phyloP scores from a whole-genome alignment of 2,113 vertebrate genomes.

The Trichechus manatus region DNA sequence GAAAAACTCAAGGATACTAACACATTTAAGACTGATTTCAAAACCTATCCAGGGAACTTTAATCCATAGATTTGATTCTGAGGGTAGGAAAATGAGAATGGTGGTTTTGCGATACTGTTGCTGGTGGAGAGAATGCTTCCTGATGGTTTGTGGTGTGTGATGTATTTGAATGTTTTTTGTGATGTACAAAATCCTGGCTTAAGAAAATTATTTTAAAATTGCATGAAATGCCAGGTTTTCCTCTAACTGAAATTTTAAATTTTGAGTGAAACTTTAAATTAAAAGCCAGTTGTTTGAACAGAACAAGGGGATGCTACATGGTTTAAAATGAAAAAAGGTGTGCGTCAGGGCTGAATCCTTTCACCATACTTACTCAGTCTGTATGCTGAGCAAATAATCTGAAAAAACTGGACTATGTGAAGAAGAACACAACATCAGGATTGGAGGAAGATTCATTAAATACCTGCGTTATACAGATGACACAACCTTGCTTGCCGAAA shows the following conservation, averaged over 20 bases:
- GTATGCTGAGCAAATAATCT: background rate
- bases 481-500: background rate
- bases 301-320: background rate
- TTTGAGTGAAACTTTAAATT: background rate
- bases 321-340: background rate
- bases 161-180: background rate
- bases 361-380: background rate
- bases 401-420: background rate
- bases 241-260: background rate
- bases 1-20: background rate
- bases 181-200: background rate
- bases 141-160: background rate
- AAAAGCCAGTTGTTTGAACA: background rate
- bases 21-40: background rate
- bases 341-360: background rate
- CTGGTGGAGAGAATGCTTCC: background rate
- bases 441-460: background rate
- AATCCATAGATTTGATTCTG: background rate
- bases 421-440: background rate
- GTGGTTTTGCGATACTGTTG: background rate
- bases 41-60: background rate
- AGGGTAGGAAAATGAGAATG: background rate
- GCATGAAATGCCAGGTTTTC: background rate
- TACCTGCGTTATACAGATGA: background rate
- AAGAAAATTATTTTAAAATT: slow-evolving; percentile 29